Percentiles rank a stretch among this genome's conserved stretches.
Evolutionary conservation across 1,140 invertebrate genomes (phyloP).

Genomic region (Oreohelix idahoensis): DNA sequence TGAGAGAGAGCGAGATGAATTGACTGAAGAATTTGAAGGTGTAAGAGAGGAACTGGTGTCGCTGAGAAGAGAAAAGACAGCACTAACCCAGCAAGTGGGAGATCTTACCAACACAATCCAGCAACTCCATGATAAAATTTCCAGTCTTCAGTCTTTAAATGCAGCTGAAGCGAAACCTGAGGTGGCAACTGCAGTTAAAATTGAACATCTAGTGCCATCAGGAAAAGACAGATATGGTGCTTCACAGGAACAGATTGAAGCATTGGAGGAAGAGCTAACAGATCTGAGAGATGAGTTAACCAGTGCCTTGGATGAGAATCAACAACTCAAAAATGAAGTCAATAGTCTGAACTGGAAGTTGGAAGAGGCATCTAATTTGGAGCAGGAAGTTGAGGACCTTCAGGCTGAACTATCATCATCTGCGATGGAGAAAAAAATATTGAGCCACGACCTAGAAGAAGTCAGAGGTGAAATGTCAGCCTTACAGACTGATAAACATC

Average conservation of each 20-base stretch:
- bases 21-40: conserved; percentile 64
- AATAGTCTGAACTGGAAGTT: conserved; percentile 64
- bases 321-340: conserved; percentile 52
- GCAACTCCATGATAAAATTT: conserved; percentile 36
- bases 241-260: conserved; percentile 50
- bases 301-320: conserved; percentile 46
- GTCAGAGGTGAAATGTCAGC: conserved; percentile 32
- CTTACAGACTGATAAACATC: conserved; percentile 39
- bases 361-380: conserved; percentile 57
- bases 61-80: conserved; percentile 44
- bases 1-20: conserved; percentile 51
- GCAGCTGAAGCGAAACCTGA: background rate
- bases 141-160: conserved; percentile 18
- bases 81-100: conserved; percentile 40
- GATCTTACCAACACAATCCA: conserved; percentile 41
- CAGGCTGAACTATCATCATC: conserved; percentile 42
- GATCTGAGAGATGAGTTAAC: conserved; percentile 54
- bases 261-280: conserved; percentile 59
- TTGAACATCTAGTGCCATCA: background rate
- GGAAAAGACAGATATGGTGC: background rate
- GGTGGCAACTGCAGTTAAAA: background rate
- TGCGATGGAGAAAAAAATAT: conserved; percentile 37
- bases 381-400: conserved; percentile 61
- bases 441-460: conserved; percentile 43
- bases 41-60: conserved; percentile 57